Base-by-base conservation (phyloP, 2,888 invertebrate species). In the Isotomurus palustris region DNA sequence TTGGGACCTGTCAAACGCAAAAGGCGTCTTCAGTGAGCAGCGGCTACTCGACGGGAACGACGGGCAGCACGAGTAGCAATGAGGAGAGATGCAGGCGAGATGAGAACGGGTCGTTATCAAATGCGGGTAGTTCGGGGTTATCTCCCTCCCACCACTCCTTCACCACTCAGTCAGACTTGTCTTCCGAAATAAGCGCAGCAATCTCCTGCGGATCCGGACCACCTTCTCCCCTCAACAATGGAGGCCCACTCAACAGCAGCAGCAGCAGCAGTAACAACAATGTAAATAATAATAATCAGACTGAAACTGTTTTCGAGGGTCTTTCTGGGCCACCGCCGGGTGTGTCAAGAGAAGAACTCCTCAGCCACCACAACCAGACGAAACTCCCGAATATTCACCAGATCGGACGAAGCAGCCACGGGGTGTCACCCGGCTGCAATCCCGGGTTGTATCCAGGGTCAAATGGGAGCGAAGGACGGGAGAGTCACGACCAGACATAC, bases 161-260 rank as follows among this genome's bases (percentile, higher is more conserved):
- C 81, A 63, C 82, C 68, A 82, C 83, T 22, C 86, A 86, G 74
- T 86, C 84, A 40, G 87, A 87, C 74, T 78, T 87, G 67, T 85
- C 86, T 58, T 83, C 84, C 56, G 87, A 87, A 74, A 86, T 88
- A 73, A 86, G 86, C 72, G 86, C 86, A 10, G 87, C 86, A 52
- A 87, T 88, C 72, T 84, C 86, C 59, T 83, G 83, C 58, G 78
- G 81, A 48, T 85, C 86, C 43, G 85, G 85, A 12, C 83, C 84
- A 66, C 81, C 83, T 38, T 80, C 81, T 50, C 86, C 87, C 40
- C 86, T 87, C 27, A 64, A 67, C 58, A 63, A 38, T 38, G 25
- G 21, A 6, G 21, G 21, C 8, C 12, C n/a, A 12, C 25, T 28
- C 3, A 47, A 47, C 25, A 47, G 24, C 25, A 40, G 17, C 17